These are phyloP conservation scores for Scortum barcoo DNA, from an alignment of 2,113 vertebrate genomes.

Conservation along the genomic window DNA sequence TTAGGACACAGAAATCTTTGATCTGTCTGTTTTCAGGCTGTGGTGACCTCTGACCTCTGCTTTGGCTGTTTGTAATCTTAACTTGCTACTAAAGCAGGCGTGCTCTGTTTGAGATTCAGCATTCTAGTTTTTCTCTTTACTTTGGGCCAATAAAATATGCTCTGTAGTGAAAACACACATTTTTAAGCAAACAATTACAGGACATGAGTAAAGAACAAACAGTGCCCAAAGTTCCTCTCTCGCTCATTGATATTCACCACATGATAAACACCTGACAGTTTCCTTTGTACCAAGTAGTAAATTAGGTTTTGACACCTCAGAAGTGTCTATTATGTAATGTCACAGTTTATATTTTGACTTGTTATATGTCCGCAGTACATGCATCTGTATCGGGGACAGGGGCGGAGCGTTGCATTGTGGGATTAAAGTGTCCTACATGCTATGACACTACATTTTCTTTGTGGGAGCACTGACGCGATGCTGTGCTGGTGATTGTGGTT, in stretches of 20 bases:
- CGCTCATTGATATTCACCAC: constrained; percentile 9
- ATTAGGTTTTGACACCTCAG: not conserved
- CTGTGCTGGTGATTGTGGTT: constrained; percentile 29
- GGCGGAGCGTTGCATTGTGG: not conserved
- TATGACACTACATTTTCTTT: not conserved
- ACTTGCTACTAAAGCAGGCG: not conserved
- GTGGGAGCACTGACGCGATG: not conserved
- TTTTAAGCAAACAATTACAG: not conserved
- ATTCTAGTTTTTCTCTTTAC: not conserved
- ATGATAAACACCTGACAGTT: not conserved
- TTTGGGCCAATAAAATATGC: too few relatives aligned
- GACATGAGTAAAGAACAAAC: not conserved
- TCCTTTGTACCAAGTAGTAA: not conserved
- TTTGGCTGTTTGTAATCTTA: not conserved
- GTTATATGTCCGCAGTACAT: not conserved
- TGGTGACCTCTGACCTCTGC: not conserved
- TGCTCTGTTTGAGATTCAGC: not conserved
- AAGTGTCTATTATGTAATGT: not conserved
- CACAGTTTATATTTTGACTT: not conserved
- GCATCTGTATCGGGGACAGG: not conserved
- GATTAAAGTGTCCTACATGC: not conserved
- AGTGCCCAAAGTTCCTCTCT: not conserved
- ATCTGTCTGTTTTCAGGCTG: not conserved
- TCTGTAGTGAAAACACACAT: not conserved
- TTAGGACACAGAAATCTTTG: not conserved